Evolutionary conservation across 2,888 invertebrate genomes (phyloP), one percentile per base, ranked within the genome.

Genomic region (Pyralis farinalis): DNA sequence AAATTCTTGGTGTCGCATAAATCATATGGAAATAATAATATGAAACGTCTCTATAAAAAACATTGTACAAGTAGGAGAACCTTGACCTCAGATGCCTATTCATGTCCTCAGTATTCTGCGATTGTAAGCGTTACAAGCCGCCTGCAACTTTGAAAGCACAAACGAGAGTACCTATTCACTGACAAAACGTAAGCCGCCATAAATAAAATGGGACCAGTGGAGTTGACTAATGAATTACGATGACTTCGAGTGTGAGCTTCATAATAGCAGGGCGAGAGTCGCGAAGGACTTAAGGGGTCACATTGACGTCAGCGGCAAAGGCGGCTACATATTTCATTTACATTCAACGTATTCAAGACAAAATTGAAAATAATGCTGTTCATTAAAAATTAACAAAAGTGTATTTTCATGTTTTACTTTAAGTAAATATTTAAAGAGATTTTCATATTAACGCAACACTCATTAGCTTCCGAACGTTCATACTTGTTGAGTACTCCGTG

Each of bases 201-300:
- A 85, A 87, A 86, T 86, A 83, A 81, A 71, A 61, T 51, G 67
- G 70, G 48, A 73, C 71, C 73, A 74, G 71, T 69, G 63, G 66
- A 79, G 76, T 72, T 72, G 59, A 59, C 77, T 84, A 85, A 85
- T 87, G 85, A 86, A 83, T 85, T 85, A 85, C 74, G 72, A 73
- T 68, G 71, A 68, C 66, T 58, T 49, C 50, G 65, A 70, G 63
- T 58, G 68, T 67, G 59, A 68, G 70, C 43, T 58, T 66, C 63
- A 72, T 77, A 80, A 77, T 78, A 71, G 73, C 60, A 61, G 66
- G 33, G 16, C 27, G 30, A 7, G 30, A 9, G 31, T 12, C 34
- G 21, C 12, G 8, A 6, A 21, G 28, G 12, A 61, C 58, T n/a
- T 63, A 58, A 66, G 63, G 58, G n/a, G n/a, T n/a, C n/a, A n/a